phyloP scores from a whole-genome alignment of 1,140 invertebrate species.

The Anastatus disparis region DNA sequence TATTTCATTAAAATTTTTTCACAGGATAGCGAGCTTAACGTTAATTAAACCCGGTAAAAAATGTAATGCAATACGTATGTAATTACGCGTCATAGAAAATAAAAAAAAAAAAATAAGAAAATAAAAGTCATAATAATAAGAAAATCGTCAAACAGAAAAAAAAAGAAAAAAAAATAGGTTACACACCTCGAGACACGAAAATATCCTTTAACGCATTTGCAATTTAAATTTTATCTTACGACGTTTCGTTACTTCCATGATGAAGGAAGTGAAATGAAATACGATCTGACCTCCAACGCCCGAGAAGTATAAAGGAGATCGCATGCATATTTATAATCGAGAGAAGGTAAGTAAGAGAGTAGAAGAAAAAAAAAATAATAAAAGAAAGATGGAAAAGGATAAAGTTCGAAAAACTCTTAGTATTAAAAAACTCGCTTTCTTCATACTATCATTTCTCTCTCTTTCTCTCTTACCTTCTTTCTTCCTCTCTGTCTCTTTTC shows the following conservation, averaged over 20 bases:
- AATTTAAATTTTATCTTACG: conserved; percentile 34
- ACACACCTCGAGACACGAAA: conserved; percentile 29
- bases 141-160: conserved; percentile 29
- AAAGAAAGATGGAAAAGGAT: conserved; percentile 18
- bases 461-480: too few species aligned
- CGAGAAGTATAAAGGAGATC: conserved; percentile 11
- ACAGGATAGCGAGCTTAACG: too few species aligned
- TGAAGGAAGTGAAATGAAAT: conserved; percentile 38
- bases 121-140: too few species aligned
- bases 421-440: conserved; percentile 27
- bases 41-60: too few species aligned
- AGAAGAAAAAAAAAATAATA: background rate
- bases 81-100: background rate
- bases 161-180: conserved; percentile 30
- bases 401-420: conserved; percentile 32
- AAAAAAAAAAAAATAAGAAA: too few species aligned
- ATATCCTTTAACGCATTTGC: conserved; percentile 32
- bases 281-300: conserved; percentile 24
- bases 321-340: conserved; percentile 39
- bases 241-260: conserved; percentile 34
- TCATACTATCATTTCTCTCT: background rate
- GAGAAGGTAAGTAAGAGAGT: background rate
- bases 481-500: too few species aligned
- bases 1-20: too few species aligned
- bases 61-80: background rate